Conservation (phyloP, 1,140 invertebrate genomes). For the Ericerus pela region DNA sequence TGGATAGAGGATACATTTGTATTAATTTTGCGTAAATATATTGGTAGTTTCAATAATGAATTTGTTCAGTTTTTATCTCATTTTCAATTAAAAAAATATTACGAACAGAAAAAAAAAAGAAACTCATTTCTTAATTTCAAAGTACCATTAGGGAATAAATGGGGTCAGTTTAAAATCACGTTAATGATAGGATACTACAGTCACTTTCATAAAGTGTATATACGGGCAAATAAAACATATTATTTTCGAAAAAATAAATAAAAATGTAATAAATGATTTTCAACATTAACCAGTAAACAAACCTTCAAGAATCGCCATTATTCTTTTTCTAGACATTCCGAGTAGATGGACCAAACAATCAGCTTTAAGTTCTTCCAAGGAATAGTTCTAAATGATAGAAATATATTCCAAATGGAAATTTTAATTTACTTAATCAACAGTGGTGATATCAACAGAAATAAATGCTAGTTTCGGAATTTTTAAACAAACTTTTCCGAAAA, state of each 20-base stretch:
- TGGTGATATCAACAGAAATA: neutral
- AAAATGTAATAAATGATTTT: neutral
- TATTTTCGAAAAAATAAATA: conserved; percentile 5
- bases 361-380: conserved; percentile 25
- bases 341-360: conserved; percentile 27
- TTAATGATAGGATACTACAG: too few species aligned
- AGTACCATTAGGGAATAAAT: too few species aligned
- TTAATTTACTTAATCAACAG: neutral
- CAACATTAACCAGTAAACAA: neutral
- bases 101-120: too few species aligned
- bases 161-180: too few species aligned
- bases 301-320: conserved; percentile 25
- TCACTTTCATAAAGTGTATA: too few species aligned
- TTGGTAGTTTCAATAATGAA: too few species aligned
- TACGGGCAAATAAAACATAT: conserved; percentile 7
- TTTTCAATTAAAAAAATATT: too few species aligned
- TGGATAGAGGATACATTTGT: too few species aligned
- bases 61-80: too few species aligned
- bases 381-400: conserved; percentile 15
- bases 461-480: neutral
- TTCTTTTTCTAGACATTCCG: conserved; percentile 26
- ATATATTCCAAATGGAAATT: neutral
- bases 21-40: too few species aligned
- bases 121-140: too few species aligned
- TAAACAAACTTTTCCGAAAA: neutral